Evolutionary conservation across 2,797 vertebrate genomes (phyloP).

Genomic region (Pseudotriccus pelzelni): DNA sequence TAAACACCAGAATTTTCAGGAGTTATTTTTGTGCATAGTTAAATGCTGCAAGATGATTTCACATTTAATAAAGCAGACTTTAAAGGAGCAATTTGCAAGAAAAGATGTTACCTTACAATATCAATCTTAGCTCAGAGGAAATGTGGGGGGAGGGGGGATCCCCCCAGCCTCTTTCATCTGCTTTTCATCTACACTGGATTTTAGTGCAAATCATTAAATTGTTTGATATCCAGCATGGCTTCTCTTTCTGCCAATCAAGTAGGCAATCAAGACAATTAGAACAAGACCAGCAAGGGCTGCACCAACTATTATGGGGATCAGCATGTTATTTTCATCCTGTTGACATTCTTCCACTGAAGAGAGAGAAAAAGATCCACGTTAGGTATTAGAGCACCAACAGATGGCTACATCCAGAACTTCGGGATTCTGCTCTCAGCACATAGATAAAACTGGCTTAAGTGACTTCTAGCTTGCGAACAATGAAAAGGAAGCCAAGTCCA

Average conservation of each 20-base stretch:
- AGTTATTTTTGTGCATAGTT: constrained; percentile 65
- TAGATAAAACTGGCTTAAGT: background rate
- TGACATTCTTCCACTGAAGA: constrained; percentile 89
- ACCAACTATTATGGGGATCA: constrained; percentile 96
- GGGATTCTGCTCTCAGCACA: background rate
- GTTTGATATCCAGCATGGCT: constrained; percentile 98
- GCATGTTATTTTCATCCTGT: constrained; percentile 91
- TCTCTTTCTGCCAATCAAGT: constrained; percentile 95
- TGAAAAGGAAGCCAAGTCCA: background rate
- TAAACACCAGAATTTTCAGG: constrained; percentile 61
- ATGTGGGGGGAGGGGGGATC: background rate
- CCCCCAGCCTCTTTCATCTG: constrained; percentile 45
- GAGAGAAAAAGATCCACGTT: background rate
- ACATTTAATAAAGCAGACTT: constrained; percentile 73
- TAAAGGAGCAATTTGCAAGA: constrained; percentile 64
- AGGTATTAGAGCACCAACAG: background rate
- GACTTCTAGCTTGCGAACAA: background rate
- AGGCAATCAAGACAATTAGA: constrained; percentile 92
- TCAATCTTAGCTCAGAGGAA: constrained; percentile 43
- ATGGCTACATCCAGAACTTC: background rate
- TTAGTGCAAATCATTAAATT: constrained; percentile 84
- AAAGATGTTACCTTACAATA: constrained; percentile 58
- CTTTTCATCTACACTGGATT: constrained; percentile 57
- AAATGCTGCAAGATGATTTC: constrained; percentile 74
- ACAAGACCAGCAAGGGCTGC: constrained; percentile 93